Evolutionary conservation across 2,888 invertebrate genomes (phyloP).

Genomic region (Tanytarsus gracilentus): DNA sequence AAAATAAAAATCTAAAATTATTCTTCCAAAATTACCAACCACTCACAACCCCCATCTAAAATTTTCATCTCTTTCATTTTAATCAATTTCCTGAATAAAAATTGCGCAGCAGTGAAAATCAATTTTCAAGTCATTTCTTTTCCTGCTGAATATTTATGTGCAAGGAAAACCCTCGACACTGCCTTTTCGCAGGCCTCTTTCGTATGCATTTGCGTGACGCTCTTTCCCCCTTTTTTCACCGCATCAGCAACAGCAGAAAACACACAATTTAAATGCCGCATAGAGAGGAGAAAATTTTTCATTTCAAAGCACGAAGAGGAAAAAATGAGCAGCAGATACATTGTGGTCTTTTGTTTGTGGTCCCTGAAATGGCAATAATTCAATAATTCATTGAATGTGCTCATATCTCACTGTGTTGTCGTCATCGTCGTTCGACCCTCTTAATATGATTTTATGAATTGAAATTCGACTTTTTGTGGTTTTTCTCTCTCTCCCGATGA

Average conservation of each 20-base stretch:
- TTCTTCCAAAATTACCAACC: too few relatives aligned
- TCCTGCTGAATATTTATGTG: conserved; percentile 21
- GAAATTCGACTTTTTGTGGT: conserved; percentile 13
- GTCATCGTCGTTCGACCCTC: conserved; percentile 17
- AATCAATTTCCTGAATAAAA: too few relatives aligned
- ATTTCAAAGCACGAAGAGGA: conserved; percentile 2
- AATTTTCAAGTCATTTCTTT: too few relatives aligned
- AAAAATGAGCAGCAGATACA: conserved; percentile 18
- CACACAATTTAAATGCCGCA: conserved; percentile 28
- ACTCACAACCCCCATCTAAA: too few relatives aligned
- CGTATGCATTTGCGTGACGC: conserved; percentile 20
- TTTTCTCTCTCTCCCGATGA: background rate
- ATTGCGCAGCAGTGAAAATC: too few relatives aligned
- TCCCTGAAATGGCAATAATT: conserved; percentile 26
- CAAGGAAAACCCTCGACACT: conserved; percentile 23
- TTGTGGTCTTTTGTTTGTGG: conserved; percentile 19
- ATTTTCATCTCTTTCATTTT: too few relatives aligned
- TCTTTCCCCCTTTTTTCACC: conserved; percentile 7
- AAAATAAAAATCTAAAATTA: too few relatives aligned
- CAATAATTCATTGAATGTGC: conserved; percentile 25
- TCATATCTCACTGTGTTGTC: background rate
- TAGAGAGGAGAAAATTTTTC: background rate
- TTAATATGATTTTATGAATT: conserved; percentile 19
- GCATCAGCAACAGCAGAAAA: conserved; percentile 5
- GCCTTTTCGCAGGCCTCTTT: conserved; percentile 27